Evolutionary conservation across 2,888 invertebrate genomes (phyloP).

Genomic region (Therioaphis trifolii): DNA sequence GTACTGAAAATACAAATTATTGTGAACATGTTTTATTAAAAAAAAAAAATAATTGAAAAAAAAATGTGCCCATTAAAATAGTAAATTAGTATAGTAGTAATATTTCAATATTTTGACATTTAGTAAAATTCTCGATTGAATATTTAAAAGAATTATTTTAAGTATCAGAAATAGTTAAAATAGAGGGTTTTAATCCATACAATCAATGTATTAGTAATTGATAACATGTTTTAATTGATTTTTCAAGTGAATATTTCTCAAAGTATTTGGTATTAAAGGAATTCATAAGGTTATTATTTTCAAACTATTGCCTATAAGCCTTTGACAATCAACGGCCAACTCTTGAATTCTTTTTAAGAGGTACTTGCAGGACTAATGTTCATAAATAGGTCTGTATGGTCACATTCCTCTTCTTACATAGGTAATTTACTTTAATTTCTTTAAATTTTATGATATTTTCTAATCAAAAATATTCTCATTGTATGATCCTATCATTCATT

Average conservation of each 20-base stretch:
- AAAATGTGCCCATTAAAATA: background rate
- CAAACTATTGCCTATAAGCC: no score
- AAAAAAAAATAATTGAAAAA: background rate
- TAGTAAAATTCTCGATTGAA: background rate
- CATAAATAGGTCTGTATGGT: background rate
- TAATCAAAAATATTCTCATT: no score
- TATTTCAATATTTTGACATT: background rate
- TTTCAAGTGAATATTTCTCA: background rate
- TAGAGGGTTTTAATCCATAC: no score
- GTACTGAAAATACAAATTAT: background rate
- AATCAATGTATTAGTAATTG: background rate
- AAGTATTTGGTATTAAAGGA: background rate
- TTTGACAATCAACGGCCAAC: no score
- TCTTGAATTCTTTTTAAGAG: no score
- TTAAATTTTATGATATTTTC: no score
- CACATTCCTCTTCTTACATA: no score
- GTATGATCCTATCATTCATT: no score
- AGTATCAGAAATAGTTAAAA: no score
- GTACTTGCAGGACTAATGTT: no score
- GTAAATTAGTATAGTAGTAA: background rate
- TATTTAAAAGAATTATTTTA: no score
- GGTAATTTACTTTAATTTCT: no score
- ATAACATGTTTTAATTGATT: background rate
- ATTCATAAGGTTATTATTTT: background rate
- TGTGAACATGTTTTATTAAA: background rate